Percentiles rank a stretch among this genome's conserved stretches.
These are phyloP conservation scores for Threskiornis aethiopicus DNA, from an alignment of 2,797 vertebrate species.

Conservation along the genomic window DNA sequence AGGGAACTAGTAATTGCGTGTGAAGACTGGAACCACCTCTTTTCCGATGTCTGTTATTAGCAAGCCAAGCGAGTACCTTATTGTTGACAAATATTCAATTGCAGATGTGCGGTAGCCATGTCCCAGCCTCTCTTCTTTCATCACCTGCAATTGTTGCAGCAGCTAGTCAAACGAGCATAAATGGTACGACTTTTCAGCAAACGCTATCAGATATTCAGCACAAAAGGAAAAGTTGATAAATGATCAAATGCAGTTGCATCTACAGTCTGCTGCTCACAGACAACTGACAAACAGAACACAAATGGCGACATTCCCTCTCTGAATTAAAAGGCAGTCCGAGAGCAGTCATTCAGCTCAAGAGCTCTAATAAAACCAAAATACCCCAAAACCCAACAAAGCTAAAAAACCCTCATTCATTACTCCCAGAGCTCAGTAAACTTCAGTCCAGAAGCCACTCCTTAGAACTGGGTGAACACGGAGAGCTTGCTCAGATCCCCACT, in stretches of 20 bases:
- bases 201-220: neutral
- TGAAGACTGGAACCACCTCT: neutral
- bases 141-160: slow-evolving; percentile 16
- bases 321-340: neutral
- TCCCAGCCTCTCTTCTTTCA: neutral
- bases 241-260: slow-evolving; percentile 3
- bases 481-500: neutral
- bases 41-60: neutral
- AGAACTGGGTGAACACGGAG: neutral
- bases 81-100: slow-evolving; percentile 32
- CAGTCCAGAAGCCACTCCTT: neutral
- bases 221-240: slow-evolving; percentile 38
- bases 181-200: neutral
- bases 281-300: neutral
- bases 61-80: neutral
- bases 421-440: neutral
- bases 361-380: neutral
- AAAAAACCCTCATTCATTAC: neutral
- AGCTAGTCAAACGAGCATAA: neutral
- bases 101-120: neutral
- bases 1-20: neutral
- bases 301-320: neutral
- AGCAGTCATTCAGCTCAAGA: neutral
- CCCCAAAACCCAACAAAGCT: neutral
- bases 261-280: slow-evolving; percentile 19